Evolutionary conservation across 2,888 invertebrate genomes (phyloP).

Genomic region (Sminthurinus aureus): DNA sequence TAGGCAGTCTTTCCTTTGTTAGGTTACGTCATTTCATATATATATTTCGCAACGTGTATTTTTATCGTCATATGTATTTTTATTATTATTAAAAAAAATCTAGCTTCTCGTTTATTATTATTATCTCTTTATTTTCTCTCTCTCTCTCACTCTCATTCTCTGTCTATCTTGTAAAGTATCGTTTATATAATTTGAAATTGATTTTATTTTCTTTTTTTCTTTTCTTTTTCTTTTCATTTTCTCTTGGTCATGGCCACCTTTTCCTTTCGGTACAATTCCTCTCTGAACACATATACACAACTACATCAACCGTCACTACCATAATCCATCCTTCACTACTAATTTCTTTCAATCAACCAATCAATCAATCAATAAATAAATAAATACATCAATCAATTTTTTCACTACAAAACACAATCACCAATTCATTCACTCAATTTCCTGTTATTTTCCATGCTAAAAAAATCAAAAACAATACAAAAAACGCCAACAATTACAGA

Average conservation of each 20-base stretch:
- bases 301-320: not conserved
- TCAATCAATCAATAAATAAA: no score
- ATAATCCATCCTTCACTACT: not conserved
- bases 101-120: no score
- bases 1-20: no score
- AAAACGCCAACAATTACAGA: slow-evolving; percentile 47
- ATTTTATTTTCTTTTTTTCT: no score
- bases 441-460: slow-evolving; percentile 17
- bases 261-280: slow-evolving; percentile 3
- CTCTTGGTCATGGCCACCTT: slow-evolving; percentile 10
- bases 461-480: slow-evolving; percentile 29
- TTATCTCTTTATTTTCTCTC: no score
- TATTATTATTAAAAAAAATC: no score
- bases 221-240: slow-evolving; percentile 7
- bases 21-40: no score
- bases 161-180: not conserved
- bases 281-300: not conserved
- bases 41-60: no score
- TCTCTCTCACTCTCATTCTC: not conserved
- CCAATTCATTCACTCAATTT: not conserved
- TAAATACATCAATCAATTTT: slow-evolving; percentile 8
- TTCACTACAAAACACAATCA: slow-evolving; percentile 17
- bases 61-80: no score
- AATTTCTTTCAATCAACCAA: not conserved
- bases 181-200: slow-evolving; percentile 23